These are phyloP conservation scores for Fistularia tabacaria DNA, from an alignment of 2,797 vertebrate genomes.

Conservation along the genomic window DNA sequence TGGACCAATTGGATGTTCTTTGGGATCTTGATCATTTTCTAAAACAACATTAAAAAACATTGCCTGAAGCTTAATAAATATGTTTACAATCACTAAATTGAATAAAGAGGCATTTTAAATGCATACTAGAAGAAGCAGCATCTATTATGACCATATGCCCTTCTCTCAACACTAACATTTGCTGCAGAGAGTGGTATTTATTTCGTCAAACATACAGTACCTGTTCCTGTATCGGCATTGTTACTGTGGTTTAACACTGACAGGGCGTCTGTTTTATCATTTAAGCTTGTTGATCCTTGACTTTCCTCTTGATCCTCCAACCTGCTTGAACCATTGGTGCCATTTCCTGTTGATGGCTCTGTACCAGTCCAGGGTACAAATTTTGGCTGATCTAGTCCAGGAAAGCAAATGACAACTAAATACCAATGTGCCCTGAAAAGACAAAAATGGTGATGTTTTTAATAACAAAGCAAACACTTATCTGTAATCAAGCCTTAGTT, in stretches of 20 bases:
- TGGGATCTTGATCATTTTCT: slow-evolving; percentile 41
- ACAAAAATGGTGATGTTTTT: not conserved
- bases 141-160: too few species aligned
- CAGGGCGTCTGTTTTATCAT: slow-evolving; percentile 11
- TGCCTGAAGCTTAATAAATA: too few species aligned
- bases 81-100: not conserved
- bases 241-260: slow-evolving; percentile 23
- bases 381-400: slow-evolving; percentile 79
- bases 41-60: not conserved
- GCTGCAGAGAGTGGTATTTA: too few species aligned
- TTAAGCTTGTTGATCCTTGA: slow-evolving; percentile 21
- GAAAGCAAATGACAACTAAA: slow-evolving; percentile 93
- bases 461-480: not conserved
- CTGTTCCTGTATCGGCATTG: slow-evolving; percentile 18
- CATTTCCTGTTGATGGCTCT: slow-evolving; percentile 2
- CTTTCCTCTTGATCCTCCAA: slow-evolving; percentile 19
- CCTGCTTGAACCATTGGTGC: slow-evolving; percentile 2
- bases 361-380: slow-evolving; percentile 59
- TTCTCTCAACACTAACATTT: too few species aligned
- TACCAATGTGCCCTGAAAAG: slow-evolving; percentile 90
- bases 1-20: slow-evolving; percentile 35
- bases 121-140: too few species aligned
- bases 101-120: too few species aligned
- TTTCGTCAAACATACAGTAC: slow-evolving; percentile 47
- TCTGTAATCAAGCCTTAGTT: not conserved